phyloP scores from a whole-genome alignment of 1,140 invertebrate species.

The Ostrea edulis region DNA sequence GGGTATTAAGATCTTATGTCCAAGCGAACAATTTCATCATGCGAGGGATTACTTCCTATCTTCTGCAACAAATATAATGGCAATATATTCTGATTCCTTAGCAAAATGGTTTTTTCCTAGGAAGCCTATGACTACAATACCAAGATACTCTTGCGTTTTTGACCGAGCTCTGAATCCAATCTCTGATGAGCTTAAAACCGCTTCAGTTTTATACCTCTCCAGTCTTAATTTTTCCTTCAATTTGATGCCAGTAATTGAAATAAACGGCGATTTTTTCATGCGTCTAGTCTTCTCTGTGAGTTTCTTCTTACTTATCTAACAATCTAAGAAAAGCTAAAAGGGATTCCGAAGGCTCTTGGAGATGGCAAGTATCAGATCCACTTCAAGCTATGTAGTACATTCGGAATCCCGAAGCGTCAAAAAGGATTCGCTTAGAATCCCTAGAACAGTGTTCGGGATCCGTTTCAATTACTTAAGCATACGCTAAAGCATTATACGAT shows the following conservation, averaged over 20 bases:
- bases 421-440: conserved; percentile 34
- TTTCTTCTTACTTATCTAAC: conserved; percentile 55
- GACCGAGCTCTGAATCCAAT: conserved; percentile 55
- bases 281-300: conserved; percentile 33
- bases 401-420: conserved; percentile 30
- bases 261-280: conserved; percentile 49
- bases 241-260: conserved; percentile 60
- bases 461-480: conserved; percentile 33
- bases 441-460: neutral
- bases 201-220: conserved; percentile 49
- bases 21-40: conserved; percentile 61
- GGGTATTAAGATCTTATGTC: conserved; percentile 60
- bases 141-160: conserved; percentile 13
- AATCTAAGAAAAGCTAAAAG: conserved; percentile 56
- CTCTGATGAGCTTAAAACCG: conserved; percentile 52
- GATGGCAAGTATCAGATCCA: conserved; percentile 48
- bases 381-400: conserved; percentile 27
- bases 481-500: neutral
- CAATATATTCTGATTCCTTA: conserved; percentile 52
- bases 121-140: conserved; percentile 46
- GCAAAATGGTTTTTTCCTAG: conserved; percentile 43
- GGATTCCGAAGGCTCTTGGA: conserved; percentile 55
- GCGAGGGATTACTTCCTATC: conserved; percentile 56
- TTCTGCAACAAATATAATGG: conserved; percentile 55
- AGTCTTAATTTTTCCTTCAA: conserved; percentile 52